Evolutionary conservation across 2,888 invertebrate genomes (phyloP), one percentile per base, ranked within the genome.

Genomic region (Adelphocoris suturalis): DNA sequence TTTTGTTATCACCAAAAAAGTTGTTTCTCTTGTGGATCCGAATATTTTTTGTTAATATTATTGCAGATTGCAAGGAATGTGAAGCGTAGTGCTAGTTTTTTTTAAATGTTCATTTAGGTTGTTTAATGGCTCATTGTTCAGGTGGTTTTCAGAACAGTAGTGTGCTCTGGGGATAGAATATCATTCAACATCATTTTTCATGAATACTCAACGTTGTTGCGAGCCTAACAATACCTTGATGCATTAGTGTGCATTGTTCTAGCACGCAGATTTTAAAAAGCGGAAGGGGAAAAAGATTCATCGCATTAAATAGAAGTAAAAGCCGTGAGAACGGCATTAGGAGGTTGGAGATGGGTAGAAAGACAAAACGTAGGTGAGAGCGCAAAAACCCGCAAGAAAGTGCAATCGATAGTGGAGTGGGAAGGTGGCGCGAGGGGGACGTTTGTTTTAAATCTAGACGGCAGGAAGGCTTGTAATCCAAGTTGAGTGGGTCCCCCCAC

Each of bases 391-490:
- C 57, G 55, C 85, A 85, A n/a, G 37, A 46, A 55, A 55, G 57
- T 23, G 61, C 57, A 37, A 85, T 85, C 85, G 85, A 85, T 85
- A 85, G n/a, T 4, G 46, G 46, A 61, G 85, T 14, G 85, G 55
- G 27, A 14, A 28, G 52, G 52, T 68, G 61, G 7, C 19, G 68
- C 9, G 19, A 27, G 23, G 23, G 68, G 23, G 68, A 68, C 68
- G 55, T 55, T 85, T 85, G 85, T 85, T 85, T 85, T 85, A 85
- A 85, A 55, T 57, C 55, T 27, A 61, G 52, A 61, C 85, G 52
- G 37, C 55, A 85, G 85, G 57, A 85, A 28, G 46, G 27, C 85
- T 57, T 85, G 85, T 85, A 85, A 85, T 85, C 85, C 85, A 85
- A 85, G 16, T 85, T 85, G 85, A 85, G 85, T 85, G 85, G 85